These are phyloP conservation scores for Echinometra lucunter DNA, from an alignment of 53 echinoderm and acorn worm genomes.

Conservation along the genomic window DNA sequence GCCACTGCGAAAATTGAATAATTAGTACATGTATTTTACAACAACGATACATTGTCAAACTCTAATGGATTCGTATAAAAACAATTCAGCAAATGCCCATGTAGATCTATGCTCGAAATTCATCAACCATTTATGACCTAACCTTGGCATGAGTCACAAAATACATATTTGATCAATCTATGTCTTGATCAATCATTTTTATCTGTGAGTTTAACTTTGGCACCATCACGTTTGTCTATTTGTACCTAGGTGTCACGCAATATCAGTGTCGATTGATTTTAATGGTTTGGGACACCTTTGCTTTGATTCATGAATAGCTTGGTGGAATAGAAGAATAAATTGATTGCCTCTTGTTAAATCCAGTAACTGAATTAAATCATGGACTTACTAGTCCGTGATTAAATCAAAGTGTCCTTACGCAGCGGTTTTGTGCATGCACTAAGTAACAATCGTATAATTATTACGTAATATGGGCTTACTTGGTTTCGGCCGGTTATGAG, in stretches of 20 bases:
- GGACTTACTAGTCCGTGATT: too few species aligned
- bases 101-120: background rate
- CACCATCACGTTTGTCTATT: constrained; percentile 39
- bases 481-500: background rate
- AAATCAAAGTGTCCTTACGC: too few species aligned
- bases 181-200: constrained; percentile 22
- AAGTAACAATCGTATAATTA: background rate
- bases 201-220: constrained; percentile 15
- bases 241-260: background rate
- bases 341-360: background rate
- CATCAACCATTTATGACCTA: background rate
- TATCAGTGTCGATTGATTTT: constrained; percentile 16
- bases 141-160: constrained; percentile 2
- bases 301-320: constrained; percentile 11
- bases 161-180: constrained; percentile 37
- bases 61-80: too few species aligned
- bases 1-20: background rate
- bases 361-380: background rate
- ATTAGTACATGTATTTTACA: background rate
- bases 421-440: background rate
- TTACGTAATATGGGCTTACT: background rate
- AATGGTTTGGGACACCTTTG: constrained; percentile 27
- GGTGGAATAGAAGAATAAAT: background rate
- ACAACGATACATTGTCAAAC: background rate
- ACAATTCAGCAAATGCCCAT: background rate